These are phyloP conservation scores for Parazoanthus darwini DNA, from an alignment of 92 coral and sea anemone genomes.

Conservation along the genomic window DNA sequence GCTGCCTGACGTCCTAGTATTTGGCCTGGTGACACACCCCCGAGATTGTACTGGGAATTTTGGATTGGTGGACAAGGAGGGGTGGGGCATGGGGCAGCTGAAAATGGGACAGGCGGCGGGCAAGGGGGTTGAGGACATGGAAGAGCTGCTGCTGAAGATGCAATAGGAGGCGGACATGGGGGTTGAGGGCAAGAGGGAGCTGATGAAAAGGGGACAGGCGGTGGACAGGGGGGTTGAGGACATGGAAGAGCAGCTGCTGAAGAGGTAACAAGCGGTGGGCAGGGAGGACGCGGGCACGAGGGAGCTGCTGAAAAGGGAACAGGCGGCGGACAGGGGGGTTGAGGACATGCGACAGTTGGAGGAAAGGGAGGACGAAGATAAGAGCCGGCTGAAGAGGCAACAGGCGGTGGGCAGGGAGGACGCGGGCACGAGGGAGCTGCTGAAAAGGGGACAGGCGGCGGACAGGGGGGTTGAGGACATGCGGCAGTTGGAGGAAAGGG, in stretches of 20 bases:
- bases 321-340: slow-evolving; percentile 32
- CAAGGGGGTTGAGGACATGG: not conserved
- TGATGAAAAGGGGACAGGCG: not conserved
- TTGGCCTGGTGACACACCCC: not conserved
- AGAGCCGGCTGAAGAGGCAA: not conserved
- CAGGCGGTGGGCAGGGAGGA: slow-evolving; percentile 33
- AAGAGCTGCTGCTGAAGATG: not conserved
- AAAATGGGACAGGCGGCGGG: not conserved
- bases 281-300: slow-evolving; percentile 30
- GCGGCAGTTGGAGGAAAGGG: slow-evolving; percentile 29
- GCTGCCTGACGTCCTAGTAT: slow-evolving; percentile 4
- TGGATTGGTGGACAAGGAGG: slow-evolving; percentile 12
- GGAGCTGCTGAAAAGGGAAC: not conserved
- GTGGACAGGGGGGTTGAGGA: slow-evolving; percentile 38
- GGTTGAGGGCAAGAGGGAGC: slow-evolving; percentile 31
- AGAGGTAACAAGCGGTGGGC: slow-evolving; percentile 12
- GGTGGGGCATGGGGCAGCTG: slow-evolving; percentile 3
- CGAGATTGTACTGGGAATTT: not conserved
- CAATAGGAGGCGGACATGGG: slow-evolving; percentile 23
- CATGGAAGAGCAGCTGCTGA: slow-evolving; percentile 6
- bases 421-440: slow-evolving; percentile 29
- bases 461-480: slow-evolving; percentile 20
- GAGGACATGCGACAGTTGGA: slow-evolving; percentile 2
- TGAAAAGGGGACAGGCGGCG: not conserved
- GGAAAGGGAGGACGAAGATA: not conserved